Base-by-base conservation (phyloP, 2,113 vertebrate species). In the Scortum barcoo region DNA sequence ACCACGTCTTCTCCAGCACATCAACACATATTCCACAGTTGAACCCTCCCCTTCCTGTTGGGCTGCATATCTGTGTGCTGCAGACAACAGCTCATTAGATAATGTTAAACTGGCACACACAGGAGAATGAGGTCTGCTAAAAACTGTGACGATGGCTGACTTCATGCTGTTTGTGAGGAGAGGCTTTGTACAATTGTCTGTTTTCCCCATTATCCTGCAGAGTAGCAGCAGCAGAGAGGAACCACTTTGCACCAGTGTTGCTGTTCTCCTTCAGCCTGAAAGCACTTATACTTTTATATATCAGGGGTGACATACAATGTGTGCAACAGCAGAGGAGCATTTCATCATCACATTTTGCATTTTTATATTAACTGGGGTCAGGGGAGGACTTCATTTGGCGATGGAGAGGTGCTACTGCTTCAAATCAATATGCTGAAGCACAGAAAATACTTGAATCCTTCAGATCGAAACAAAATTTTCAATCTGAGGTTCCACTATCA, bases 71-170 rank as follows among this genome's bases (percentile, higher is more conserved):
- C 92, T 80, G 38, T 3, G 1, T 1, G 50, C 74, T 85, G 84
- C 93, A 94, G 89, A 65, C 93, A 81, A 86, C 92, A 17, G 80
- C 71, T 78, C 44, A 7, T 57, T 60, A 85, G 92, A 93, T 92
- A 86, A 81, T 62, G 60, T 74, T n/a, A 54, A 86, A 89, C 85
- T 42, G 72, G 33, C 62, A 85, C 24, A 44, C 46, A 61, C 71
- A 53, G 9, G 28, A 65, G 51, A 53, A 72, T 36, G 60, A 77
- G 38, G 57, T 72, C 51, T 80, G 68, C 44, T 68, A 46, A 56
- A 78, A 76, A 56, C 42, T 72, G 65, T 77, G 65, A 50, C 28
- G 62, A 61, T 36, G 67, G 50, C 33, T 60, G 58, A 84, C 72
- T 80, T 72, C 26, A 60, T 57, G 69, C 46, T 24, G 78, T 81